Base-by-base conservation (phyloP, 1,140 invertebrate species). In the Drosophila equinoxialis region DNA sequence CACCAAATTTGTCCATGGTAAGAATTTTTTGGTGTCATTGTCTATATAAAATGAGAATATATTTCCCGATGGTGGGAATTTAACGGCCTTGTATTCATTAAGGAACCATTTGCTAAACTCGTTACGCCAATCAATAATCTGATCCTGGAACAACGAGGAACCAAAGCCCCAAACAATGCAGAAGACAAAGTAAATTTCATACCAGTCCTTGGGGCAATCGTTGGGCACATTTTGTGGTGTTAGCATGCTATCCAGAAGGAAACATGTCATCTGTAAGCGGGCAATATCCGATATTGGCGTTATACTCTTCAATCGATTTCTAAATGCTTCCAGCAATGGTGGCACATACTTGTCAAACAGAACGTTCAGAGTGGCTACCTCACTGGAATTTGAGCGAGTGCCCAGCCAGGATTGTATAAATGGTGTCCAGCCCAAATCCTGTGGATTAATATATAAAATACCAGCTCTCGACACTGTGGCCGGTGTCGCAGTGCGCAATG, bases 271-370 rank as follows among this genome's bases (percentile, higher is more conserved):
- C 92, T 98, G 95, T 30, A 99, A 94, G 78, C 98, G 97, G 57
- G 96, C 95, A 68, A 98, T 96, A 89, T 98, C 97, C 0, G 96
- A 95, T 14, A 99, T 95, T 0, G 97, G 97, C 0, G 97, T 98
- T 17, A 98, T 97, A 81, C 96, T 97, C 91, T 98, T 98, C 87
- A 98, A 97, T 85, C 96, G 96, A 0, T 91, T 92, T 73, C 95
- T 95, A 41, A 96, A 93, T 0, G 94, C 94, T 69, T 99, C 98
- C 14, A 98, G 92, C 66, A 97, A 93, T 0, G 95, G 93, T 0
- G 97, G 97, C 8, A 99, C 95, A 89, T 99, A 99, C 90, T 98
- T 98, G 86, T 99, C 98, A 90, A 99, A 99, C 1, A 99, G 93
- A 20, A 98, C 95, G n/a, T 95, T 95, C 54, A 99, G 92, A 90